phyloP scores from a whole-genome alignment of 2,888 invertebrate species.

The Eupithecia abbreviata region DNA sequence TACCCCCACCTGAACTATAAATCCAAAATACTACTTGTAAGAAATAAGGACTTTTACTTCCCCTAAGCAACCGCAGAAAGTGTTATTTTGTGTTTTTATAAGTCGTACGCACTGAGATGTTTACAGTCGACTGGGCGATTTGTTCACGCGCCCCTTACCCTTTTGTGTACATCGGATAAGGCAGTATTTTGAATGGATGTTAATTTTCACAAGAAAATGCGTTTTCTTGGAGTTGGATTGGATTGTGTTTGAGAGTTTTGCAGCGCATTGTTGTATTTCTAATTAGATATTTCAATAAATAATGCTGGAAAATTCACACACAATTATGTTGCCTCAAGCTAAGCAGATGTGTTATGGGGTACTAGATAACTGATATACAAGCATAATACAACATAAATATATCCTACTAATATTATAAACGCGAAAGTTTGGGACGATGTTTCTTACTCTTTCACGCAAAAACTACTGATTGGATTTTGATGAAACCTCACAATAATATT shows the following conservation, averaged over 20 bases:
- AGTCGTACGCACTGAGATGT: slow-evolving; percentile 44
- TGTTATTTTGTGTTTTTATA: slow-evolving; percentile 47
- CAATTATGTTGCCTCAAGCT: too few species aligned
- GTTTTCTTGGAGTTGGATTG: slow-evolving; percentile 21
- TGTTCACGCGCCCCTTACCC: slow-evolving; percentile 45
- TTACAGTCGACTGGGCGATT: slow-evolving; percentile 47
- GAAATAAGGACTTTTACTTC: neutral
- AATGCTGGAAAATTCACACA: too few species aligned
- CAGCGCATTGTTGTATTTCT: neutral
- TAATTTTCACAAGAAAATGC: slow-evolving; percentile 38
- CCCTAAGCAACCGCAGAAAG: slow-evolving; percentile 29
- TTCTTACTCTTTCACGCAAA: too few species aligned
- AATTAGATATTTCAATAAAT: neutral
- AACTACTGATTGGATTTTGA: too few species aligned
- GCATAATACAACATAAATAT: too few species aligned
- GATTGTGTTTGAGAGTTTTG: neutral
- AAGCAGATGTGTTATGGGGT: too few species aligned
- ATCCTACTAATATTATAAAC: too few species aligned
- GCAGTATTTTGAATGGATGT: slow-evolving; percentile 37
- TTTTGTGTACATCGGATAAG: slow-evolving; percentile 46
- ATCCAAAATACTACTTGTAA: neutral
- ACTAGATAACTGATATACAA: too few species aligned
- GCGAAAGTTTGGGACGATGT: too few species aligned
- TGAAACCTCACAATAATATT: too few species aligned
- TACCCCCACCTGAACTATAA: too few species aligned